Conservation (phyloP, 2,888 invertebrate species). For the Urechis unicinctus region DNA sequence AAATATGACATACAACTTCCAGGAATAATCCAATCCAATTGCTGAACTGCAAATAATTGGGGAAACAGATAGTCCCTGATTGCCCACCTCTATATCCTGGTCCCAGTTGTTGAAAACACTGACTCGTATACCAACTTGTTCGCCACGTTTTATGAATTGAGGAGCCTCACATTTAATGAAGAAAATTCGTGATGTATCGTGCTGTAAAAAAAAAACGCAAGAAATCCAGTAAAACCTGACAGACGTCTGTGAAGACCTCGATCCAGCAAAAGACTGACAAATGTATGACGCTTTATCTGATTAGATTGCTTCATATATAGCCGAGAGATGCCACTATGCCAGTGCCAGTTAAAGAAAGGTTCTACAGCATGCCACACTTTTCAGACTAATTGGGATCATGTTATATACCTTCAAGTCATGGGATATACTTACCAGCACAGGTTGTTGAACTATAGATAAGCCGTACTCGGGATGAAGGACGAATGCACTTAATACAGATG, state of each 20-base stretch:
- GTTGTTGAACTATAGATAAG: slow-evolving; percentile 75
- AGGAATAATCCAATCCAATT: too few relatives aligned
- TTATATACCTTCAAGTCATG: too few relatives aligned
- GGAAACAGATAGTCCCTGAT: background rate
- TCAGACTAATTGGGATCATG: too few relatives aligned
- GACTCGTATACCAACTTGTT: slow-evolving; percentile 87
- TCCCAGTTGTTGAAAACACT: slow-evolving; percentile 89
- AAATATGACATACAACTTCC: too few relatives aligned
- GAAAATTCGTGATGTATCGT: slow-evolving; percentile 86
- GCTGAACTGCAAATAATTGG: too few relatives aligned
- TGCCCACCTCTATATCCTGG: slow-evolving; percentile 36
- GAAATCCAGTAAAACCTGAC: background rate
- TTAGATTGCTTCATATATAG: too few relatives aligned
- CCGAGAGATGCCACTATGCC: too few relatives aligned
- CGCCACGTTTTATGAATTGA: slow-evolving; percentile 73
- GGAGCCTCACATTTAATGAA: slow-evolving; percentile 94
- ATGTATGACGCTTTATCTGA: too few relatives aligned
- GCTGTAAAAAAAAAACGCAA: slow-evolving; percentile 54
- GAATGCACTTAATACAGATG: slow-evolving; percentile 16
- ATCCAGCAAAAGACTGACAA: too few relatives aligned
- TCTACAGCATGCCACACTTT: too few relatives aligned
- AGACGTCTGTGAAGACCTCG: background rate
- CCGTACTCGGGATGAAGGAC: slow-evolving; percentile 75
- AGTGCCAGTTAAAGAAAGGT: too few relatives aligned
- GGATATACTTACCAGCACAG: slow-evolving; percentile 70